Conservation (phyloP, 2,797 vertebrate genomes). For the Gymnoscopelus braueri region DNA sequence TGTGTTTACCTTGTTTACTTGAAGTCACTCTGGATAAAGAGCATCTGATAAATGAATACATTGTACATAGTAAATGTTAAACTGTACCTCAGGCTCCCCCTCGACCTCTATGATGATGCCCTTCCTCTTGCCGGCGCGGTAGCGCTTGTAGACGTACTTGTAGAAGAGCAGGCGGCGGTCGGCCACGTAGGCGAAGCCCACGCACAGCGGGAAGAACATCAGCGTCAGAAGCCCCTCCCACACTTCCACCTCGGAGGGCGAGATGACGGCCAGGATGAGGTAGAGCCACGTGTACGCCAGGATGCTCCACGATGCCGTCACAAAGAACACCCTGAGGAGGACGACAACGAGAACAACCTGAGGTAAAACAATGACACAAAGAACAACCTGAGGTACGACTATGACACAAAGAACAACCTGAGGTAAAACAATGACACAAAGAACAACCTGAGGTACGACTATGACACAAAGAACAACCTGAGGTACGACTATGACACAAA, state of each 20-base stretch:
- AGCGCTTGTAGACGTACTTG: constrained; percentile 94
- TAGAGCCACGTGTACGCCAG: constrained; percentile 98
- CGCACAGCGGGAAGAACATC: constrained; percentile 95
- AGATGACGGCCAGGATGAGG: constrained; percentile 92
- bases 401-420: no score
- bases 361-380: no score
- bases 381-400: no score
- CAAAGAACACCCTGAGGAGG: constrained; percentile 88
- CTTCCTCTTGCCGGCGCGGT: constrained; percentile 89
- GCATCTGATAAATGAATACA: no score
- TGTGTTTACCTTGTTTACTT: no score
- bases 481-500: no score
- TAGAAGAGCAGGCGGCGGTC: constrained; percentile 96
- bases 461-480: no score
- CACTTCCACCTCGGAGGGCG: constrained; percentile 92
- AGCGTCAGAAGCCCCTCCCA: constrained; percentile 98
- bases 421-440: no score
- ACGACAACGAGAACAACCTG: no score
- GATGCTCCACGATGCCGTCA: constrained; percentile 95
- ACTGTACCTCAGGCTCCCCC: constrained; percentile 85
- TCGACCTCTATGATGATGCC: constrained; percentile 96
- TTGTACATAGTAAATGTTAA: no score
- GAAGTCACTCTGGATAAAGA: no score
- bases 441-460: no score
- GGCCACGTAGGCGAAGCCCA: constrained; percentile 92